Conservation (phyloP, 2,113 vertebrate species). For the Monopterus albus region DNA sequence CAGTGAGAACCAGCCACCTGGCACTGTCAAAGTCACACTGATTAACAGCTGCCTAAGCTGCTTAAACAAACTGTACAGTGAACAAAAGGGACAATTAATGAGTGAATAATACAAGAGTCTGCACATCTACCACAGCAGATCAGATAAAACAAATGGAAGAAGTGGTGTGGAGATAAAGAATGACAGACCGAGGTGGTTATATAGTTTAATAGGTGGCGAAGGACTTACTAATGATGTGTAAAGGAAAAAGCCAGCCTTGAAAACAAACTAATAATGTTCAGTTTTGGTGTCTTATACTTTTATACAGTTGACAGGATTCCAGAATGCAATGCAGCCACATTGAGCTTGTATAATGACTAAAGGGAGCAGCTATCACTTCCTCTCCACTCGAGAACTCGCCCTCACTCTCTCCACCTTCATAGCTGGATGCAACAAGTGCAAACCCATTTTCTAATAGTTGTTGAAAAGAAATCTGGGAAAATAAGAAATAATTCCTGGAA, state of each 20-base stretch:
- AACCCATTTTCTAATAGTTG: background rate
- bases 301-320: too few relatives aligned
- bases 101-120: background rate
- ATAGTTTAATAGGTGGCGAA: too few relatives aligned
- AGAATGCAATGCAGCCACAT: background rate
- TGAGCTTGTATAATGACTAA: too few relatives aligned
- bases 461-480: background rate
- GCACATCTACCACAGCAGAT: background rate
- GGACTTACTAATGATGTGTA: too few relatives aligned
- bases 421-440: slow-evolving; percentile 1
- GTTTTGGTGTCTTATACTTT: too few relatives aligned
- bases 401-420: background rate
- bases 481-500: background rate
- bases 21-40: slow-evolving; percentile 57
- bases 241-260: background rate
- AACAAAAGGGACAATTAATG: slow-evolving; percentile 43
- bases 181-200: background rate
- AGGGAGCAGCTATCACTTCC: too few relatives aligned
- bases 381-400: too few relatives aligned
- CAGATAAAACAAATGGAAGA: background rate
- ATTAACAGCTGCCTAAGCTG: slow-evolving; percentile 64
- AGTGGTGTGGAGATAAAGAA: slow-evolving; percentile 3
- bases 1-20: slow-evolving; percentile 59
- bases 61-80: slow-evolving; percentile 44
- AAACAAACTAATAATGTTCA: too few relatives aligned